A percentile compares a stretch with the other conserved stretches of the same genome.
Conservation (phyloP, 2,888 invertebrate species). For the Caenorhabditis drosophilae region DNA sequence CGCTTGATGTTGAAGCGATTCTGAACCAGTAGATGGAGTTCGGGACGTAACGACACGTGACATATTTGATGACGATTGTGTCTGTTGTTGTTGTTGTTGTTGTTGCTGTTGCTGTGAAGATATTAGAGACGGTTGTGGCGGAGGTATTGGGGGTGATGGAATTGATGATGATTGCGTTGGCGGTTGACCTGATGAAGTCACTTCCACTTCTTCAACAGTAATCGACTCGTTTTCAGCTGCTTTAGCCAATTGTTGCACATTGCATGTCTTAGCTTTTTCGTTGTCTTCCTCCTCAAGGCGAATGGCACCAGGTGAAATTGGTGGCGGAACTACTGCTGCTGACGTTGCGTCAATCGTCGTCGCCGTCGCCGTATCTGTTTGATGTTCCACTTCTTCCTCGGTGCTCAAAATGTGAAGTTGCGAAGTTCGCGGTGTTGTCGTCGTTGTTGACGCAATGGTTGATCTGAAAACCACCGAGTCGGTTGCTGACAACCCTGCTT, state of each 20-base stretch:
- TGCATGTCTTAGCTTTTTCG: no score
- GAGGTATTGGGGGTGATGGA: constrained; percentile 6
- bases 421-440: constrained; percentile 15
- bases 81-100: constrained; percentile 11
- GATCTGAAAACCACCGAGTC: not conserved
- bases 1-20: constrained; percentile 42
- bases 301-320: not conserved
- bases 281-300: not conserved
- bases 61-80: constrained; percentile 6
- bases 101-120: not conserved
- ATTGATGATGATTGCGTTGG: constrained; percentile 8
- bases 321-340: not conserved
- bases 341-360: not conserved
- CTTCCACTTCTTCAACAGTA: constrained; percentile 18
- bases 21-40: constrained; percentile 43
- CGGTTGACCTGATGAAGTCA: constrained; percentile 23
- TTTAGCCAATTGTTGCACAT: no score
- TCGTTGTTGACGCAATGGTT: no score
- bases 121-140: not conserved
- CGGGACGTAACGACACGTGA: constrained; percentile 30
- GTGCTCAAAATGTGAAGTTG: constrained; percentile 35
- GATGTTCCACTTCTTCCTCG: constrained; percentile 27
- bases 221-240: constrained; percentile 5
- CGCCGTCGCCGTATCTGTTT: constrained; percentile 5
- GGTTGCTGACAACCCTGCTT: not conserved